A percentile compares a stretch with the other conserved stretches of the same genome.
Conservation (phyloP, 2,888 invertebrate genomes). For the Spialia ferax region DNA sequence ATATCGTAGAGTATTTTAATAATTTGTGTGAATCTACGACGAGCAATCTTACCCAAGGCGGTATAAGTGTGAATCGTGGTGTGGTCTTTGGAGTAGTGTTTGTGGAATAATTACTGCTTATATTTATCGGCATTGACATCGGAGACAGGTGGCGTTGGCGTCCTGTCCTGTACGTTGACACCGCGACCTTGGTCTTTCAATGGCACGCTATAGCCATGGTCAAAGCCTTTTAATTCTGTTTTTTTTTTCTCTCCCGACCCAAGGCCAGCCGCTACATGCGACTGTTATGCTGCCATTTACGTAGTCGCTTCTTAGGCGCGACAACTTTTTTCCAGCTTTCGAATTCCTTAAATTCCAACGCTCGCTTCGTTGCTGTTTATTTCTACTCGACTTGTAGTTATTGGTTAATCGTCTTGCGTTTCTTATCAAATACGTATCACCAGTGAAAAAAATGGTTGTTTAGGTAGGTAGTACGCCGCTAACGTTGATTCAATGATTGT, state of each 20-base stretch:
- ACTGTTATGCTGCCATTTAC: slow-evolving; percentile 47
- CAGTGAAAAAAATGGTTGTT: neutral
- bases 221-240: slow-evolving; percentile 50
- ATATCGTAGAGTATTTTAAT: no score
- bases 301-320: slow-evolving; percentile 42
- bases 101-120: slow-evolving; percentile 61
- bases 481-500: neutral
- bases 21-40: no score
- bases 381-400: neutral
- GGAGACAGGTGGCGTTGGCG: slow-evolving; percentile 81
- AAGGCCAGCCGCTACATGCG: slow-evolving; percentile 60
- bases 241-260: slow-evolving; percentile 68
- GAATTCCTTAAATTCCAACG: slow-evolving; percentile 18
- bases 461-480: neutral
- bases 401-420: neutral
- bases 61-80: neutral
- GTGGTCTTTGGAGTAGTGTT: slow-evolving; percentile 47
- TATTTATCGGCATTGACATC: slow-evolving; percentile 57
- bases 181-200: slow-evolving; percentile 77
- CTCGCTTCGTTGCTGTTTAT: neutral
- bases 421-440: neutral
- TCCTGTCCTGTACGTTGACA: slow-evolving; percentile 79
- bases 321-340: slow-evolving; percentile 40
- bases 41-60: neutral
- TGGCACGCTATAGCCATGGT: slow-evolving; percentile 70